Base-by-base conservation (phyloP, 2,888 invertebrate species). In the Acleris holmiana region DNA sequence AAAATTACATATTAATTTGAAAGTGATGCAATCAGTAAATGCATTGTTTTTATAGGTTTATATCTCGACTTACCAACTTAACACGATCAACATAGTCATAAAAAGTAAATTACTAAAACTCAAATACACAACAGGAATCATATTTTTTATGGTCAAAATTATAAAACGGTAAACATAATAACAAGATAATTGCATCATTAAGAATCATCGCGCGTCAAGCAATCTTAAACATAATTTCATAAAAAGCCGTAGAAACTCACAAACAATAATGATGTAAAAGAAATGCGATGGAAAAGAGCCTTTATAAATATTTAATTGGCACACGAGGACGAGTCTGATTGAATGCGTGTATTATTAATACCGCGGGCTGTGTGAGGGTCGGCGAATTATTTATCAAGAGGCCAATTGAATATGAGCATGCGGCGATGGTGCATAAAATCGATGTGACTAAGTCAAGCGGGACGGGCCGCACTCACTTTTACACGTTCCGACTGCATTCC, bases 321-420 rank as follows among this genome's bases (percentile, higher is more conserved):
- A 78, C 81, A 82, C 76, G 80, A 85, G 78, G 80, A 82, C 79
- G 75, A 82, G 77, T 69, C 73, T 80, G 82, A 86, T 85, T 84
- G 82, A 83, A 81, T 77, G 80, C 80, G 75, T 84, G 83, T 86
- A 87, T 82, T 84, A 84, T 84, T 83, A 85, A 84, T 80, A 85
- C 80, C 78, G 78, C 80, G 77, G 71, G 77, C 82, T 82, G 82
- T 82, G 85, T 82, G 82, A 82, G 84, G 83, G 80, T 79, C 82
- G 77, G 82, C 80, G 78, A 82, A 83, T 81, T 83, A 82, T 85
- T 83, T 80, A 82, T 83, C 83, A 81, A 85, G 82, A 80, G 77
- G 76, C 73, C 78, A 81, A 85, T 83, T 84, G 79, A 83, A 83
- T 80, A 79, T 78, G 76, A 82, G 71, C 76, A 76, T 73, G 77